Evolutionary conservation across 2,888 invertebrate species (phyloP), one percentile per base, ranked within the genome.

Genomic region (Dinocampus coccinellae): DNA sequence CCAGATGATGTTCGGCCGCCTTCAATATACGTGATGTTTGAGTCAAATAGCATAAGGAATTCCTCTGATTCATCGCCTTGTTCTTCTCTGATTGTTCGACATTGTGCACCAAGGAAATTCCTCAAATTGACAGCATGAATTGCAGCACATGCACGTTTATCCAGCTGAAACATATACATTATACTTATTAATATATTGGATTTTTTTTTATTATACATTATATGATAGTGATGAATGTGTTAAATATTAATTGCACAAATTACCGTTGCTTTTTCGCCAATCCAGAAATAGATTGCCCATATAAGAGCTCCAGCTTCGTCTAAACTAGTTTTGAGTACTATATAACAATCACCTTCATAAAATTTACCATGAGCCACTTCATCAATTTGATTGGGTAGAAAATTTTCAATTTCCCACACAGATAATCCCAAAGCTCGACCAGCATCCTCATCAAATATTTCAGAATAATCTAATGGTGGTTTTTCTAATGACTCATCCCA

Each of bases 211-310:
- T n/a, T n/a, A n/a, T n/a, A n/a, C n/a, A n/a, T n/a, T n/a, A n/a
- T n/a, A n/a, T n/a, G n/a, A 13, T 22, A 26, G 24, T 55, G 1
- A 55, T 55, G 1, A 26, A n/a, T 55, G 1, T 26, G 3, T 26
- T 6, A 16, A n/a, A 16, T 47, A 20, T 7, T 7, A 2, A 47
- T 3, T 16, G 9, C 24, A 13, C 11, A 68, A 88, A 90, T 91
- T 89, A 98, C 95, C 11, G 98, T 94, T 2, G 98, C 95, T 83
- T 96, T 94, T 74, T 94, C 95, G 36, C 99, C 99, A 82, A 99
- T 99, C 99, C 99, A 99, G 88, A 98, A 99, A 89, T 94, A 99
- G 82, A 99, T 99, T 81, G 97, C 94, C 97, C 99, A 99, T 69
- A 92, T 91, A 6, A 98, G 88, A 70, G 94, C 94, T 11, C 95